A percentile compares a stretch with the other conserved stretches of the same genome.
These are phyloP conservation scores for Ormia ochracea DNA, from an alignment of 2,888 invertebrate species.

Conservation along the genomic window DNA sequence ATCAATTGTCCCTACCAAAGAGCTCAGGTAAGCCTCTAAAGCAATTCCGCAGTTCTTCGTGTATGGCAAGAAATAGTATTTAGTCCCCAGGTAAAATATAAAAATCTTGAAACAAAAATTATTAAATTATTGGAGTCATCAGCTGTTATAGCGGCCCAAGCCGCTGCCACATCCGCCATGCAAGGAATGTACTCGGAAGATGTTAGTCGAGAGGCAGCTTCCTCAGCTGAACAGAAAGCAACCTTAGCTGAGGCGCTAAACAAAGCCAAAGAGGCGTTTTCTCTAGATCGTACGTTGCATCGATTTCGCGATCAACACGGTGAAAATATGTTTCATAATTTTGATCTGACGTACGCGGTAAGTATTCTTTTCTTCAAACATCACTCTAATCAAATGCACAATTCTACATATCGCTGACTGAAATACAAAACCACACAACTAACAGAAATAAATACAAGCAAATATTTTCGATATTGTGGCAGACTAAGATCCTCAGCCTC, in stretches of 20 bases:
- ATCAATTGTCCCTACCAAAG: slow-evolving; percentile 80
- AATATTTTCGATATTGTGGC: too few species aligned
- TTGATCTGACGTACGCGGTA: slow-evolving; percentile 96
- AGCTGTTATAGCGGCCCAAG: slow-evolving; percentile 78
- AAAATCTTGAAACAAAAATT: slow-evolving; percentile 91
- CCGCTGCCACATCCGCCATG: not conserved
- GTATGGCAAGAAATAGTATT: not conserved
- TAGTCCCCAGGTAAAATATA: slow-evolving; percentile 94
- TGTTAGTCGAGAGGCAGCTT: slow-evolving; percentile 3
- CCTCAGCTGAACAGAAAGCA: slow-evolving; percentile 67
- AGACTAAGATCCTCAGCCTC: too few species aligned
- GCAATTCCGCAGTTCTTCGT: not conserved
- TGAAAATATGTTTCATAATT: slow-evolving; percentile 92
- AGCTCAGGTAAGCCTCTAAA: slow-evolving; percentile 75
- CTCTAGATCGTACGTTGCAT: slow-evolving; percentile 92
- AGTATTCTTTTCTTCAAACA: too few species aligned
- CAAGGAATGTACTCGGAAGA: slow-evolving; percentile 3
- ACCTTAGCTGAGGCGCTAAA: slow-evolving; percentile 80
- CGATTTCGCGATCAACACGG: slow-evolving; percentile 94
- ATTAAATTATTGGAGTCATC: slow-evolving; percentile 94
- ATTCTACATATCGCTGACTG: too few species aligned
- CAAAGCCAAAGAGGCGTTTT: slow-evolving; percentile 97
- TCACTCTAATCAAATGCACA: too few species aligned
- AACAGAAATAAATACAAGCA: too few species aligned
- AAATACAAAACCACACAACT: too few species aligned